Base-by-base conservation (phyloP, 2,797 vertebrate genomes). In the Lepilemur ruficaudatus region DNA sequence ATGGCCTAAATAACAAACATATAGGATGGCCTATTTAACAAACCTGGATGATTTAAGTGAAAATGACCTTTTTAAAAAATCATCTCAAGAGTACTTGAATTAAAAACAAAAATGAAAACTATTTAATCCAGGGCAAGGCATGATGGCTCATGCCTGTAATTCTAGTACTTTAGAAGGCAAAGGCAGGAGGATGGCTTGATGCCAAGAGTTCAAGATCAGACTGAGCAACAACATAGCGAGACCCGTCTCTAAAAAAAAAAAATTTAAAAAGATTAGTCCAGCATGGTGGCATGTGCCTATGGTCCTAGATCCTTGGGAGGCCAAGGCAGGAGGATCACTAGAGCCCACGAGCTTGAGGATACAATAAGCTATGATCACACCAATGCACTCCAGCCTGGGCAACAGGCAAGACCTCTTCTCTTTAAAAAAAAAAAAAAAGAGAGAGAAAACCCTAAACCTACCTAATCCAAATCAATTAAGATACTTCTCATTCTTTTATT, bases 401-500 rank as follows among this genome's bases (percentile, higher is more conserved):
- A 63, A 63, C 30, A 63, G 52, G 61, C 30, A 14, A 63, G 61
- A 32, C 61, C 5, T 14, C 30, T 13, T 32, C 28, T 32, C 61
- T 63, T 61, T 4, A 32, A 63, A 63, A 32, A 63, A 63, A 63
- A 63, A 63, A n/a, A 75, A 73, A 28, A 25, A 72, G 13, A 14
- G 3, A 38, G 11, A 75, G 46, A 32, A 9, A 46, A 9, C 25
- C 43, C 46, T 18, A 48, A 76, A 86, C 41, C 25, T 23, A 80
- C 18, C 73, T 67, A 76, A 88, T 59, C 38, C 61, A 87, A 93
- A 87, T 79, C 18, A 79, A 65, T 59, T 61, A 67, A 94, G 91
- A 89, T 23, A 72, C 14, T 91, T 93, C 25, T 63, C 55, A 63
- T 89, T 86, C 48, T 82, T 92, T 86, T 79, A 89, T 41, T 78